A percentile compares a stretch with the other conserved stretches of the same genome.
phyloP scores from a whole-genome alignment of 1,140 invertebrate genomes.

The Drosophila insularis region DNA sequence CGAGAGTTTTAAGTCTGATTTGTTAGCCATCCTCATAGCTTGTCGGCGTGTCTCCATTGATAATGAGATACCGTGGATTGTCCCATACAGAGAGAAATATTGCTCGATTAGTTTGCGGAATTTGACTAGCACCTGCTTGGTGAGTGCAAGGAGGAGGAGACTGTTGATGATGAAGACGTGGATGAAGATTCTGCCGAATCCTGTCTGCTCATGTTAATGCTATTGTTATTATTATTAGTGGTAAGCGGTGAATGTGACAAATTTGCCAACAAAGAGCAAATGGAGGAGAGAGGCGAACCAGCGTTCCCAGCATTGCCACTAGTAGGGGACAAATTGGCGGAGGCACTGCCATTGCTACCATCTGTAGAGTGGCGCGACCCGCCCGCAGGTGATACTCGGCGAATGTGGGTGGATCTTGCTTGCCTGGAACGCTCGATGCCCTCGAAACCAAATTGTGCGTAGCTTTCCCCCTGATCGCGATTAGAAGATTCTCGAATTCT shows the following conservation, averaged over 20 bases:
- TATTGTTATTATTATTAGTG: constrained; percentile 1
- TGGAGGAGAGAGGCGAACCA: not conserved
- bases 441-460: constrained; percentile 85
- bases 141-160: too few species aligned
- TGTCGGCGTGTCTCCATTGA: constrained; percentile 93
- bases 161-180: constrained; percentile 1
- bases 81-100: constrained; percentile 87
- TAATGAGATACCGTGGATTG: constrained; percentile 93
- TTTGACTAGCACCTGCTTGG: constrained; percentile 89
- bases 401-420: too few species aligned
- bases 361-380: too few species aligned
- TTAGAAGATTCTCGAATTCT: constrained; percentile 90
- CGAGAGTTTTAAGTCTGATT: constrained; percentile 89
- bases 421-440: too few species aligned
- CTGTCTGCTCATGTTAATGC: not conserved
- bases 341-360: not conserved
- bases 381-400: too few species aligned
- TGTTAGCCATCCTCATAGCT: constrained; percentile 92
- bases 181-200: not conserved
- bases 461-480: constrained; percentile 88
- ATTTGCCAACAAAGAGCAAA: not conserved
- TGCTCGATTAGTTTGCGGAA: constrained; percentile 91
- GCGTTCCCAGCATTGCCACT: not conserved
- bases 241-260: not conserved
- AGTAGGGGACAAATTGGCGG: not conserved